Conservation (phyloP, 1,140 invertebrate genomes). For the Protaetia brevitarsis region DNA sequence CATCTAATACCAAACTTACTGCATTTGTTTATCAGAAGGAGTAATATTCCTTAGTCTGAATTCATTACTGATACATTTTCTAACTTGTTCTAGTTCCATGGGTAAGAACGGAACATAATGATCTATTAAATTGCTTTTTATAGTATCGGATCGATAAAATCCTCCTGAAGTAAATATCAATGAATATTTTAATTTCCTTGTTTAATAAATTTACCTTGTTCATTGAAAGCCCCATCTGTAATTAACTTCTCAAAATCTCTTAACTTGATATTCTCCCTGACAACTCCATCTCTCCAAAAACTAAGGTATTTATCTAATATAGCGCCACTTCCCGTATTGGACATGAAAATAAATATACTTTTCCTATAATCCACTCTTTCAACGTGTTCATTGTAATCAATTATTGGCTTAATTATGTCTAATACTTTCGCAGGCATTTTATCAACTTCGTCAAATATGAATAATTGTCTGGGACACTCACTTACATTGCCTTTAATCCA, state of each 20-base stretch:
- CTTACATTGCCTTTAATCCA: conserved; percentile 62
- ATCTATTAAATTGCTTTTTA: conserved; percentile 82
- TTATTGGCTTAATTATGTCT: conserved; percentile 79
- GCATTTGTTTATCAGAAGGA: conserved; percentile 51
- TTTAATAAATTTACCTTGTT: conserved; percentile 49
- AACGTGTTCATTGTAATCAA: conserved; percentile 76
- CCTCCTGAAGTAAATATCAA: conserved; percentile 61
- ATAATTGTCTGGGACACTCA: conserved; percentile 73
- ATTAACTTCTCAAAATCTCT: conserved; percentile 76
- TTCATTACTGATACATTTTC: conserved; percentile 64
- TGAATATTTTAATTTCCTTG: not conserved
- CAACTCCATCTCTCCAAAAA: conserved; percentile 61
- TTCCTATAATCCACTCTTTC: conserved; percentile 64
- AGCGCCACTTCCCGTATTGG: conserved; percentile 74
- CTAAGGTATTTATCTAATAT: conserved; percentile 65
- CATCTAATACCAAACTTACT: conserved; percentile 43
- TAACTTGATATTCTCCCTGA: conserved; percentile 64
- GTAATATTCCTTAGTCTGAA: conserved; percentile 51
- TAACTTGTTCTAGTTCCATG: conserved; percentile 80
- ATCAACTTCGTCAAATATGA: conserved; percentile 97
- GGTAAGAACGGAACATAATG: conserved; percentile 93
- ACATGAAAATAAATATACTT: conserved; percentile 87
- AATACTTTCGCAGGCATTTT: conserved; percentile 84
- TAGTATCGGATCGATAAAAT: conserved; percentile 71
- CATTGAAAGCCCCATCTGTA: conserved; percentile 69